Evolutionary conservation across 2,113 vertebrate species (phyloP).

Genomic region (Phrynosoma blainvillii): DNA sequence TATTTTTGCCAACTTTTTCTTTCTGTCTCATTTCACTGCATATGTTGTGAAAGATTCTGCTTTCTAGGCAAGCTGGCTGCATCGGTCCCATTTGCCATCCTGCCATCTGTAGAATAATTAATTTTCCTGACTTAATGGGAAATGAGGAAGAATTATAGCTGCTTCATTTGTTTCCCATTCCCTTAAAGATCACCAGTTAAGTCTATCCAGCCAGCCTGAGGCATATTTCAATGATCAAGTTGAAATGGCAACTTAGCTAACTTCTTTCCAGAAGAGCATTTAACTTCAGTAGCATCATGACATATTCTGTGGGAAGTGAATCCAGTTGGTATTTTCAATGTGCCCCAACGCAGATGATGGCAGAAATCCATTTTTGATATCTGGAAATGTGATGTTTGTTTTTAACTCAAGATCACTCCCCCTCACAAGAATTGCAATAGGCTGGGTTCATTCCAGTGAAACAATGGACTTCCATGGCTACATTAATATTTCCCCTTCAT

Average conservation of each 20-base stretch:
- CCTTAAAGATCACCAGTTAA: slow-evolving; percentile 43
- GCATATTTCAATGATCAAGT: slow-evolving; percentile 24
- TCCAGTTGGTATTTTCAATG: not conserved
- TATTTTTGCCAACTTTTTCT: slow-evolving; percentile 62
- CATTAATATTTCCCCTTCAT: too few species aligned
- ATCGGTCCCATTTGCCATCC: slow-evolving; percentile 61
- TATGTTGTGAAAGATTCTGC: slow-evolving; percentile 67
- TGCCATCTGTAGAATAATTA: slow-evolving; percentile 88
- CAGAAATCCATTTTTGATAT: not conserved
- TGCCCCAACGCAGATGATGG: slow-evolving; percentile 14
- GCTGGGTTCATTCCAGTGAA: too few species aligned
- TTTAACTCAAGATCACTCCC: not conserved
- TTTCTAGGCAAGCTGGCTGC: slow-evolving; percentile 66
- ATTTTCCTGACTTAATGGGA: slow-evolving; percentile 79
- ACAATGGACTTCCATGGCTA: too few species aligned
- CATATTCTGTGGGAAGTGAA: slow-evolving; percentile 9
- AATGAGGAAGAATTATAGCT: slow-evolving; percentile 55
- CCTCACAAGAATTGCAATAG: not conserved
- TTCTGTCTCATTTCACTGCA: slow-evolving; percentile 69
- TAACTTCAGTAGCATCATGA: slow-evolving; percentile 14
- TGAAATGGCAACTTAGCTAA: slow-evolving; percentile 29
- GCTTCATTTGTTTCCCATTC: slow-evolving; percentile 56
- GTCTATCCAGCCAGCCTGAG: slow-evolving; percentile 38
- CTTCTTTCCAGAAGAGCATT: slow-evolving; percentile 29
- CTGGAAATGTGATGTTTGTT: not conserved